Base-by-base conservation (phyloP, 2,113 vertebrate genomes). In the Colossoma macropomum region DNA sequence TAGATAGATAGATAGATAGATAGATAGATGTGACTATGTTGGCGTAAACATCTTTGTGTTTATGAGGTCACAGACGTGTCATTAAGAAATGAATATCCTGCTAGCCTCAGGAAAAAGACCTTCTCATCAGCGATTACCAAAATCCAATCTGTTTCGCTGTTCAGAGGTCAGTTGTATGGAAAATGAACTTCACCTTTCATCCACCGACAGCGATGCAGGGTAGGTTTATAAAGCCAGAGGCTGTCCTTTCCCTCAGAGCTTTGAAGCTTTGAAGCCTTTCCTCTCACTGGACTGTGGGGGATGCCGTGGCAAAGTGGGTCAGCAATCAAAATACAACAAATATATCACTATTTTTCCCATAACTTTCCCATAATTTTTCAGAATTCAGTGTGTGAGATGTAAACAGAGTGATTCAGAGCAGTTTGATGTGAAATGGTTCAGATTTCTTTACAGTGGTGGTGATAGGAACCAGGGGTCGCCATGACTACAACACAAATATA, bases 231-330 rank as follows among this genome's bases (percentile, higher is more conserved):
- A 15, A 28, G 62, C 25, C 62, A 63, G 60, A 13, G 62, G 62
- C 27, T 30, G 15, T 66, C 27, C 63, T 32, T 65, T 63, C 25
- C n/a, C 60, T 63, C 25, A 63, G 27, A 63, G 60, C 60, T 63
- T 65, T 65, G 62, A 65, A 30, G 62, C 62, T 65, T 65, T 65
- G 62, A 65, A 65, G 62, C 28, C 15, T 30, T 63, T 63, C 60
- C 60, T 63, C 12, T 65, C 5, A 27, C 62, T 65, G n/a, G 25
- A 65, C 62, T 28, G 62, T 65, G 41, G 62, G 25, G 62, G 62
- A 65, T 30, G 62, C 7, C 7, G 1, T 28, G 5, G 25, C 25
- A 28, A n/a, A 32, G 15, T 32, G 28, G 28, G 63, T 32, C 63
- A 66, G 6, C 63, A 28, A 30, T 15, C 30, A 32, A 32, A 16